phyloP scores from a whole-genome alignment of 2,888 invertebrate genomes.

The Panzeria rudis region DNA sequence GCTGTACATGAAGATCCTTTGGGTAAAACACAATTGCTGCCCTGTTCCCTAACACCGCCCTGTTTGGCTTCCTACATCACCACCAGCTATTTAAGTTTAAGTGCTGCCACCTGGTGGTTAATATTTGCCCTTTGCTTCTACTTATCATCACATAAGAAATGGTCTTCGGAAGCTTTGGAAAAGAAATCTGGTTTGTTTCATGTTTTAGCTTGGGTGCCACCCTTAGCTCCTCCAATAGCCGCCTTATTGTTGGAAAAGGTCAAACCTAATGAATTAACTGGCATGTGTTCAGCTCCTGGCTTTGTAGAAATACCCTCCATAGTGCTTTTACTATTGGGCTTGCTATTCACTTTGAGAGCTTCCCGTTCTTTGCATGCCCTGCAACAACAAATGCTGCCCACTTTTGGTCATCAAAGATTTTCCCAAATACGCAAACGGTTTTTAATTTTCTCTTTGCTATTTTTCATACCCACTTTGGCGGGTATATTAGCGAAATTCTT shows the following conservation, averaged over 20 bases:
- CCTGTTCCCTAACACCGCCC: constrained; percentile 85
- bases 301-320: constrained; percentile 82
- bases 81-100: constrained; percentile 91
- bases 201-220: constrained; percentile 94
- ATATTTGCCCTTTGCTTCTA: constrained; percentile 95
- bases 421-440: constrained; percentile 83
- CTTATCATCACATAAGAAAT: constrained; percentile 94
- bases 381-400: constrained; percentile 81
- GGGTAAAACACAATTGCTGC: constrained; percentile 69
- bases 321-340: constrained; percentile 79
- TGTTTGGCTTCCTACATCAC: constrained; percentile 91
- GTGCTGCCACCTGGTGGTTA: constrained; percentile 94
- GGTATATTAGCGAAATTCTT: constrained; percentile 80
- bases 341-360: constrained; percentile 82
- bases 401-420: constrained; percentile 81
- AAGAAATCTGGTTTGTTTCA: constrained; percentile 94
- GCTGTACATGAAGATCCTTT: constrained; percentile 82
- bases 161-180: constrained; percentile 96
- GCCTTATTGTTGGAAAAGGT: constrained; percentile 91
- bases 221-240: constrained; percentile 92
- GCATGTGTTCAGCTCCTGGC: constrained; percentile 89
- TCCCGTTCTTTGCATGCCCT: constrained; percentile 80
- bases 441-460: constrained; percentile 81
- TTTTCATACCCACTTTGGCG: constrained; percentile 81
- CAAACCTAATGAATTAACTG: constrained; percentile 91